Base-by-base conservation (phyloP, 2,888 invertebrate genomes). In the Hirtodrosophila histrioides region DNA sequence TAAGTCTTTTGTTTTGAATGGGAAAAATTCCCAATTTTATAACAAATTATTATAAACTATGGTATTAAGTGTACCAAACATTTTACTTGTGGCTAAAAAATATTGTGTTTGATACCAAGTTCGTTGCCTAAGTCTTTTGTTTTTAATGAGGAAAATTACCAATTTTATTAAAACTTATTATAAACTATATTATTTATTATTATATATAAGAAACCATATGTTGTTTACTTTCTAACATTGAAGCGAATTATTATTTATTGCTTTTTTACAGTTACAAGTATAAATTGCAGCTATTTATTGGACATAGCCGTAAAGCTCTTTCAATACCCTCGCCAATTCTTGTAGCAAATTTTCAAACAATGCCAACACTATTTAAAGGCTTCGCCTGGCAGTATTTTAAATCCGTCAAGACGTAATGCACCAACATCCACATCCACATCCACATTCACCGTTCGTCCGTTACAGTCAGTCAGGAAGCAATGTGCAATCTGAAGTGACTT, bases 401-500 rank as follows among this genome's bases (percentile, higher is more conserved):
- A 51, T 46, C 11, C 41, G 53, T 35, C 78, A 58, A 58, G 37
- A 35, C 31, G 36, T 41, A 35, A 31, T 39, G 58, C 51, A 57
- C 5, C 33, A 50, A 48, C 54, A 54, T 10, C 36, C 46, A 54
- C 35, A 54, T 10, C 36, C 46, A 54, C 35, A 55, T 40, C 51
- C 41, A 71, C 56, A 58, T 41, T 63, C 63, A 75, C 51, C 63
- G 67, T 41, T 71, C 29, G 72, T 58, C 78, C 74, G 78, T 55
- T 74, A 55, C 40, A 58, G 58, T 53, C 76, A 75, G 82, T 83
- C 82, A 88, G 88, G 88, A 88, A 83, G 85, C 88, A 88, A 87
- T 84, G 87, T 86, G 87, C 87, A 86, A 86, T 73, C 53, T 82
- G 85, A 82, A 82, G 87, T 88, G 81, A 88, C 83, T 81, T 82